Percentiles rank a stretch among this genome's conserved stretches.
Evolutionary conservation across 2,888 invertebrate genomes (phyloP).

Genomic region (Sylvicola cinctus): DNA sequence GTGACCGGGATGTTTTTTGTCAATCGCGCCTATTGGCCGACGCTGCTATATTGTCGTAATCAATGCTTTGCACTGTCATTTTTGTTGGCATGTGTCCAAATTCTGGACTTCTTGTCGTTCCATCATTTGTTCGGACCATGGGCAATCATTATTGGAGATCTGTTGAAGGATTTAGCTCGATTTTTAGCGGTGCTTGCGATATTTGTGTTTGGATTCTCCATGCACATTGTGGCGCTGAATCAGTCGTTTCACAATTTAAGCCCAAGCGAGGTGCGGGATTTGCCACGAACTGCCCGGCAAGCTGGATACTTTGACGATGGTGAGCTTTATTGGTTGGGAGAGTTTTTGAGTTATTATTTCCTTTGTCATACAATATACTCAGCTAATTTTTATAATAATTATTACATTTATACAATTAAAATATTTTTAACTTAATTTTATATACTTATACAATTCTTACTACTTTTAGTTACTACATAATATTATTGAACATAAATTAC

Average conservation of each 20-base stretch:
- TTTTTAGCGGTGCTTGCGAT: constrained; percentile 94
- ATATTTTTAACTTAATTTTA: too few species aligned
- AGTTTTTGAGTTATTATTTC: not conserved
- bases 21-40: constrained; percentile 53
- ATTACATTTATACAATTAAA: too few species aligned
- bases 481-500: too few species aligned
- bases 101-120: constrained; percentile 92
- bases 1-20: constrained; percentile 56
- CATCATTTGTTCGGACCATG: constrained; percentile 99
- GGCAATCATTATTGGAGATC: constrained; percentile 97
- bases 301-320: constrained; percentile 48
- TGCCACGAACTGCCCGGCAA: constrained; percentile 31
- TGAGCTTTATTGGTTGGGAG: constrained; percentile 26
- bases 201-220: constrained; percentile 96
- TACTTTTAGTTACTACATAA: too few species aligned
- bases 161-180: constrained; percentile 83
- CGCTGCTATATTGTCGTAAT: constrained; percentile 84
- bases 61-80: constrained; percentile 92
- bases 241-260: constrained; percentile 66
- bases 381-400: too few species aligned
- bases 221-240: constrained; percentile 90
- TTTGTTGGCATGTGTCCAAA: constrained; percentile 90
- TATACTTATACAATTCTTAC: too few species aligned
- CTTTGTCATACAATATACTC: too few species aligned
- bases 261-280: constrained; percentile 36